Evolutionary conservation across 2,113 vertebrate genomes (phyloP), one percentile per base, ranked within the genome.

Genomic region (Bucco capensis): DNA sequence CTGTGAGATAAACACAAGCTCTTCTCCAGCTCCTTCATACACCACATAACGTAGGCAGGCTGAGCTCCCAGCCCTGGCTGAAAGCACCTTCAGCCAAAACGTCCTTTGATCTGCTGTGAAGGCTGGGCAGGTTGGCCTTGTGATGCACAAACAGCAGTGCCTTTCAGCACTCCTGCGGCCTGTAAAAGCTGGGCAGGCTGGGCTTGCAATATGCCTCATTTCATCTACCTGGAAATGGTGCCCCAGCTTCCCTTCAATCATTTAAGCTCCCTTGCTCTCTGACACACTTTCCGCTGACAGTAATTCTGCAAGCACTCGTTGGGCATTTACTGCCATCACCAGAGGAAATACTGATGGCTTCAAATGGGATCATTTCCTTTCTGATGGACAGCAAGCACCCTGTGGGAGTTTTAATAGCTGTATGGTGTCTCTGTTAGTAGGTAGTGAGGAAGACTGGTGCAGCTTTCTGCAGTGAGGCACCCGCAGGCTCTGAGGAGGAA

Each of bases 261-360:
- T 95, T 90, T 94, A 51, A 96, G 94, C 95, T 96, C 92, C 80
- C 95, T 65, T 83, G 94, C 96, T 96, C 91, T 96, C 95, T 95
- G 92, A 92, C 90, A 95, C 81, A 73, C 96, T 96, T 96, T 93
- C 85, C 3, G 2, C 94, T 96, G 95, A 95, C 95, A 92, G 96
- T 96, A 96, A 97, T 96, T 96, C 94, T 37, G 87, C 8, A 72
- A 91, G 95, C 56, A 0, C 92, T 95, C 67, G 8, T 74, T 1
- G 51, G 87, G 92, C 95, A 88, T 93, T 96, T 93, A 91, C 95
- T 95, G 92, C 96, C 94, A 89, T 95, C 96, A 38, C 93, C 37
- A 10, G 85, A 96, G 96, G 91, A 96, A 96, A 95, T 95, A 93
- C 80, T 94, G 95, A 96, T 95, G 96, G 95, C 95, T 96, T 96